Evolutionary conservation across 2,113 vertebrate species (phyloP).

Genomic region (Astatotilapia flaviijosephi): DNA sequence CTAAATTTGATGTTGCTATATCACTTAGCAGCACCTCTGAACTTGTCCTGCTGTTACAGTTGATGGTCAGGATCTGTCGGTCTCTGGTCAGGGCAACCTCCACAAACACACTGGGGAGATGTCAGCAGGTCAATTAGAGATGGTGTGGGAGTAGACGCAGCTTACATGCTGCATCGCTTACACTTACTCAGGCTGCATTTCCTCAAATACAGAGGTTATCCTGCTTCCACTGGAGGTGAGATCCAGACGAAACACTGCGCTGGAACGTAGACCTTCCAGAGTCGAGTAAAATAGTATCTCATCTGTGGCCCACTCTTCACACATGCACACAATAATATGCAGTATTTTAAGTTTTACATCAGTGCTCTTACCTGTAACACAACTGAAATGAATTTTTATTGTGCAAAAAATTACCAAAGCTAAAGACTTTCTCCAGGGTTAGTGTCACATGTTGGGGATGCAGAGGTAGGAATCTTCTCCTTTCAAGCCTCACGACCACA

Average conservation of each 20-base stretch:
- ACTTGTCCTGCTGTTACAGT: constrained; percentile 86
- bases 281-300: constrained; percentile 84
- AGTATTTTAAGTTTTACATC: neutral
- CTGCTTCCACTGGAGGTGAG: constrained; percentile 62
- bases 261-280: constrained; percentile 80
- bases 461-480: neutral
- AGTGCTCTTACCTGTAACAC: neutral
- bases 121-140: neutral
- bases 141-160: neutral
- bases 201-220: constrained; percentile 79
- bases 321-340: neutral
- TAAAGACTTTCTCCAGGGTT: constrained; percentile 80
- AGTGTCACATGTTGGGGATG: constrained; percentile 50
- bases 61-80: constrained; percentile 81
- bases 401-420: constrained; percentile 78
- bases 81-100: constrained; percentile 86
- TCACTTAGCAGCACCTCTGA: constrained; percentile 89
- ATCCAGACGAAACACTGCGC: constrained; percentile 77
- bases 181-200: constrained; percentile 84
- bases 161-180: neutral
- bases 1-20: constrained; percentile 59
- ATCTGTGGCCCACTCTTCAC: constrained; percentile 87
- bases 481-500: constrained; percentile 72
- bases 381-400: neutral
- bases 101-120: constrained; percentile 74